Evolutionary conservation across 2,797 vertebrate genomes (phyloP).

Genomic region (Sciaenops ocellatus): DNA sequence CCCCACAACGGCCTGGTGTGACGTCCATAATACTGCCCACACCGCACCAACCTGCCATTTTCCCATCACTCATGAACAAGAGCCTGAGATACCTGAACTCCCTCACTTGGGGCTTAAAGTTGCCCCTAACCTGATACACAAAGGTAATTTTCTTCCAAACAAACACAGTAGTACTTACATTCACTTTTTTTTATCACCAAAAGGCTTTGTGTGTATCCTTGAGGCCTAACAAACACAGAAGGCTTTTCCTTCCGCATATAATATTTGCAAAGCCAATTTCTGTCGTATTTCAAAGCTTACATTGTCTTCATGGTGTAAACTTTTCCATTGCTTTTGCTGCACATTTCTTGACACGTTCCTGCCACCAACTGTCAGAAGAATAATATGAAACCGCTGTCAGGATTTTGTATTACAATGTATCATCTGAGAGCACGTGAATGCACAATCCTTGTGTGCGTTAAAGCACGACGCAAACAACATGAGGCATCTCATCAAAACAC

Average conservation of each 20-base stretch:
- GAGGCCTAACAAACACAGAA: neutral
- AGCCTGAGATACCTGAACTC: too few species aligned
- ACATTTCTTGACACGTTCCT: neutral
- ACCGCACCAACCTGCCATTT: too few species aligned
- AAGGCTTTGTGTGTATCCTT: neutral
- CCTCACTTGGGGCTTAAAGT: too few species aligned
- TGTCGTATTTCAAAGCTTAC: neutral
- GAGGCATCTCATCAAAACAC: neutral
- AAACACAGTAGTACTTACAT: neutral
- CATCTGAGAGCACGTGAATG: neutral
- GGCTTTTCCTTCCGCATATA: neutral
- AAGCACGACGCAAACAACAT: neutral
- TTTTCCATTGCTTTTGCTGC: neutral
- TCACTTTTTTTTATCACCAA: neutral
- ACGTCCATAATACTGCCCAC: too few species aligned
- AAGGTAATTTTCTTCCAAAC: too few species aligned
- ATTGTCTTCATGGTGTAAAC: neutral
- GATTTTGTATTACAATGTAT: neutral
- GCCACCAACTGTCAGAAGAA: neutral
- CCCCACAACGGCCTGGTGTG: too few species aligned
- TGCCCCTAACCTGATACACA: too few species aligned
- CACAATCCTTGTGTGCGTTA: neutral
- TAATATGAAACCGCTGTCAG: neutral
- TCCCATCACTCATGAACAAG: too few species aligned
- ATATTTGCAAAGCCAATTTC: neutral